Evolutionary conservation across 2,888 invertebrate species (phyloP).

Genomic region (Lepetodrilus schrolli): DNA sequence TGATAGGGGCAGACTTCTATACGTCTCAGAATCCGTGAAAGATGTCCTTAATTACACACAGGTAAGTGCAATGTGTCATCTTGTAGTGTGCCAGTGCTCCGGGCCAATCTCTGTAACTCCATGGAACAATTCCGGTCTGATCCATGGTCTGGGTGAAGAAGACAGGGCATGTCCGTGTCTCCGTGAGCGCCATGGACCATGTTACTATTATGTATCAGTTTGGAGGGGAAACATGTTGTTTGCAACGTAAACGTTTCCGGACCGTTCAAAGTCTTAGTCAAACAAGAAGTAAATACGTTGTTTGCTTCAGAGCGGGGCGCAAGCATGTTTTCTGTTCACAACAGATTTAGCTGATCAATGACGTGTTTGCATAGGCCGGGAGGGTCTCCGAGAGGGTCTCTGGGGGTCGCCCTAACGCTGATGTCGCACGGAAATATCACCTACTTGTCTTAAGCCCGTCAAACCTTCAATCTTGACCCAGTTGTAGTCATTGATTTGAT

Average conservation of each 20-base stretch:
- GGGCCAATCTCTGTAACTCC: too few species aligned
- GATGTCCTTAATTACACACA: constrained; percentile 88
- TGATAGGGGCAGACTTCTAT: constrained; percentile 91
- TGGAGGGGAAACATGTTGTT: neutral
- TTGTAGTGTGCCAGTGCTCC: too few species aligned
- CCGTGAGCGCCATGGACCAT: too few species aligned
- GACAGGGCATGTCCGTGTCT: too few species aligned
- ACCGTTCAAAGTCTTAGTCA: neutral
- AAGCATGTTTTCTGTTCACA: neutral
- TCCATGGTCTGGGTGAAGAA: too few species aligned
- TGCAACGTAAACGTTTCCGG: neutral
- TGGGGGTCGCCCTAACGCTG: neutral
- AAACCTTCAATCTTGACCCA: neutral
- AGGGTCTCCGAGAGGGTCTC: neutral
- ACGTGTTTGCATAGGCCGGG: neutral
- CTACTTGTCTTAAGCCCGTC: neutral
- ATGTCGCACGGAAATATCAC: neutral
- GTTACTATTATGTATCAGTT: neutral
- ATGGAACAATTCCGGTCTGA: too few species aligned
- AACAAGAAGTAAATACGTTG: neutral
- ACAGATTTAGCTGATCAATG: constrained; percentile 1
- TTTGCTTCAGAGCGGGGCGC: neutral
- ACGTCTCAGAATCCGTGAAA: constrained; percentile 91
- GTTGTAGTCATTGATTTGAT: neutral
- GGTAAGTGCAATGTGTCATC: too few species aligned